Percentiles rank a stretch among this genome's conserved stretches.
phyloP scores from a whole-genome alignment of 2,888 invertebrate genomes.

The Microctonus hyperodae region DNA sequence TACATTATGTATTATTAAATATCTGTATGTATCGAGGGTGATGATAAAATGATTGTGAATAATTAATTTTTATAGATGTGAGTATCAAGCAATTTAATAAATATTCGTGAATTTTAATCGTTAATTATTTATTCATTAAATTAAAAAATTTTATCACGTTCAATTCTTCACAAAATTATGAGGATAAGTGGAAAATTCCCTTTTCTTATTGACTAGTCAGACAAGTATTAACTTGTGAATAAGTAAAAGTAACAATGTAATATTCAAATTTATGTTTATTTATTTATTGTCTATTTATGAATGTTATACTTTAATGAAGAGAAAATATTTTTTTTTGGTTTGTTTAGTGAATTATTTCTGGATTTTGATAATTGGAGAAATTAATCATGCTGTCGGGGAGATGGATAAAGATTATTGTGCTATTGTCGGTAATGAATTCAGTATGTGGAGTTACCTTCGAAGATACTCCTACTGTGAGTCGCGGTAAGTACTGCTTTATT shows the following conservation, averaged over 20 bases:
- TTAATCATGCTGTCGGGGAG: slow-evolving; percentile 10
- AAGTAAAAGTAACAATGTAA: background rate
- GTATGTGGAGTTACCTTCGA: slow-evolving; percentile 53
- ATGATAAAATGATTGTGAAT: background rate
- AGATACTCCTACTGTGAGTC: slow-evolving; percentile 45
- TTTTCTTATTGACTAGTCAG: background rate
- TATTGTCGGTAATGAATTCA: slow-evolving; percentile 46
- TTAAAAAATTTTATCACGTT: no score
- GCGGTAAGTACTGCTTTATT: slow-evolving; percentile 40
- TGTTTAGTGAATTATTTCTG: background rate
- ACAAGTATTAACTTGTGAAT: background rate
- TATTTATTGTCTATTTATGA: background rate
- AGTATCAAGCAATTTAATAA: background rate
- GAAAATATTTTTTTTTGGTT: background rate
- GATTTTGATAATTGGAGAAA: background rate
- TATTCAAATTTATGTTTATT: background rate
- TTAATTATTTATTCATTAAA: no score
- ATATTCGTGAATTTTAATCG: background rate
- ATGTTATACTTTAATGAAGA: background rate
- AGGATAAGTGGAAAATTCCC: background rate
- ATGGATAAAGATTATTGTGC: slow-evolving; percentile 37
- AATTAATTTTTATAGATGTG: background rate
- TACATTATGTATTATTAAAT: background rate
- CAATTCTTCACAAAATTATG: background rate
- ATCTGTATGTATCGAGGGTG: background rate